Evolutionary conservation across 2,888 invertebrate genomes (phyloP).

Genomic region (Minunthozetes semirufus): DNA sequence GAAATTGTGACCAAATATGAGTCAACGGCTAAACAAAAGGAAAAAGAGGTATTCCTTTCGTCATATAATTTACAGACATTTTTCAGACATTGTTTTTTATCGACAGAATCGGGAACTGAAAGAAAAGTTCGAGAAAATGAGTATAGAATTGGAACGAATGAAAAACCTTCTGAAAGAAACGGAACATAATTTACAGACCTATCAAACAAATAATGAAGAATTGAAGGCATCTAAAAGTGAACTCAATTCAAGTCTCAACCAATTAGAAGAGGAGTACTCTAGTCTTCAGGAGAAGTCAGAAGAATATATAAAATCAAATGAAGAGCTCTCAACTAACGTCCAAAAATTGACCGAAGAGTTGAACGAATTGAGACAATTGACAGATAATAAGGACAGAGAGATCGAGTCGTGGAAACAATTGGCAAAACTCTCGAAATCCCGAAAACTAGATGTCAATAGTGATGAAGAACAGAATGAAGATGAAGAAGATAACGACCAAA

Average conservation of each 20-base stretch:
- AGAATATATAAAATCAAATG: neutral
- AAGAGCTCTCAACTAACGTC: neutral
- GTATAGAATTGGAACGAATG: slow-evolving; percentile 14
- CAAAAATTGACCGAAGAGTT: slow-evolving; percentile 2
- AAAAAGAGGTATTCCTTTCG: slow-evolving; percentile 27
- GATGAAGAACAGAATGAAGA: neutral
- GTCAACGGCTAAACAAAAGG: neutral
- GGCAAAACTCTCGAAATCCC: slow-evolving; percentile 7
- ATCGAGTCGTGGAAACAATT: slow-evolving; percentile 28
- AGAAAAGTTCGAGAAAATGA: slow-evolving; percentile 19
- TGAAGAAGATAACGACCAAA: neutral
- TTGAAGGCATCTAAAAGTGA: slow-evolving; percentile 13
- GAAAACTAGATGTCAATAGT: too few relatives aligned
- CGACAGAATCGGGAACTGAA: neutral
- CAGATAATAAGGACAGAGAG: slow-evolving; percentile 2
- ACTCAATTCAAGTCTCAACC: neutral
- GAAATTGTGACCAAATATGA: slow-evolving; percentile 16
- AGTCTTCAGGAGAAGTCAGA: neutral
- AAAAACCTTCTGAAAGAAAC: slow-evolving; percentile 27
- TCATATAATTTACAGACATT: neutral
- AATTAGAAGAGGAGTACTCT: slow-evolving; percentile 26
- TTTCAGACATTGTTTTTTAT: neutral
- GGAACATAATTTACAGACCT: slow-evolving; percentile 18
- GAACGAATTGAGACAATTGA: neutral
- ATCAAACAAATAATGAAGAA: slow-evolving; percentile 22